Evolutionary conservation across 1,140 invertebrate genomes (phyloP).

Genomic region (Protaetia brevitarsis): DNA sequence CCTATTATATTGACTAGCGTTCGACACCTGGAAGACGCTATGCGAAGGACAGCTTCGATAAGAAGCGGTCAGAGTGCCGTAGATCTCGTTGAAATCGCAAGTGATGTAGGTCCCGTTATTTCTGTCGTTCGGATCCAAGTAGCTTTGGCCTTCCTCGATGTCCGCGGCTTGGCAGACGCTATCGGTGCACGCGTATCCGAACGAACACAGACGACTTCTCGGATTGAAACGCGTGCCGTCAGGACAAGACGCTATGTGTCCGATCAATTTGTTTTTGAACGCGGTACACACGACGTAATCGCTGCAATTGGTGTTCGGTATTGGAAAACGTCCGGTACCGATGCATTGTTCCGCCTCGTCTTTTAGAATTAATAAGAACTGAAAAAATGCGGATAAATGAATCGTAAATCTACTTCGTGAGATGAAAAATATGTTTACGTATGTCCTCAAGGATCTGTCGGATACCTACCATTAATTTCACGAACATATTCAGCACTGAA

Average conservation of each 20-base stretch:
- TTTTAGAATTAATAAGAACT: neutral
- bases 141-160: neutral
- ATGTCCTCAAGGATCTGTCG: neutral
- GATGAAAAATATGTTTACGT: neutral
- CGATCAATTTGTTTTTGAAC: neutral
- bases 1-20: neutral
- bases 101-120: neutral
- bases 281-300: neutral
- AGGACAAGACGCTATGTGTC: neutral
- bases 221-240: neutral
- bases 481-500: neutral
- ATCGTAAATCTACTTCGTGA: neutral
- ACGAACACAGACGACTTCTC: neutral
- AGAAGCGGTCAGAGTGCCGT: neutral
- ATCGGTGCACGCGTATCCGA: neutral
- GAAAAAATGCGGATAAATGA: neutral
- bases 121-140: neutral
- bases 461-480: neutral
- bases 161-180: neutral
- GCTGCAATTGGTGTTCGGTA: neutral
- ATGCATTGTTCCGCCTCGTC: neutral
- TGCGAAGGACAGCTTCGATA: neutral
- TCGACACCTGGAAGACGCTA: neutral
- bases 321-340: neutral
- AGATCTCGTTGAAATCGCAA: neutral